Conservation (phyloP, 2,113 vertebrate genomes). For the Ageneiosus marmoratus region DNA sequence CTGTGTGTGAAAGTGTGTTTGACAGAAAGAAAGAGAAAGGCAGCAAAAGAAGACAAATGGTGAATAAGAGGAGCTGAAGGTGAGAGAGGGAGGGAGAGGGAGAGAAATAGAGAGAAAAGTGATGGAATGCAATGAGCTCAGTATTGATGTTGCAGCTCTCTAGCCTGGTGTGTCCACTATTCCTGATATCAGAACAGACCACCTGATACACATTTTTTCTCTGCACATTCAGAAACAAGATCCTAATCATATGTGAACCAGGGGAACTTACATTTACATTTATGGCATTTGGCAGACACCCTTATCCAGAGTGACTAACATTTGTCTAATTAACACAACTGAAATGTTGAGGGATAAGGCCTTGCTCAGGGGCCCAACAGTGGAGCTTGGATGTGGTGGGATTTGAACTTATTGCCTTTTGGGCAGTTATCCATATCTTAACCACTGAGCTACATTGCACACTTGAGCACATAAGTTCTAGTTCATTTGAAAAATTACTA, state of each 20-base stretch:
- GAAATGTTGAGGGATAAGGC: no score
- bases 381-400: no score
- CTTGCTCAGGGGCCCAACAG: no score
- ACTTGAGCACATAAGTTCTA: not conserved
- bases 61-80: not conserved
- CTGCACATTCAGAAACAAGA: not conserved
- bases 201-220: not conserved
- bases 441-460: no score
- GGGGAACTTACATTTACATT: no score
- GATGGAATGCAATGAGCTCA: not conserved
- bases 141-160: not conserved
- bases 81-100: conserved; percentile 1
- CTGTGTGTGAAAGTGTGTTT: conserved; percentile 13
- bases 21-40: conserved; percentile 15
- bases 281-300: no score
- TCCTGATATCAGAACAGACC: conserved; percentile 22
- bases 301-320: no score
- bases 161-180: conserved; percentile 21
- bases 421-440: no score
- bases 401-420: no score
- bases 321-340: no score
- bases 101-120: conserved; percentile 5
- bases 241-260: not conserved
- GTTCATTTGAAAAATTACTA: not conserved
- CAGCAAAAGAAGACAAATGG: not conserved